Evolutionary conservation across 2,797 vertebrate genomes (phyloP).

Genomic region (Brachyalestes nurse): DNA sequence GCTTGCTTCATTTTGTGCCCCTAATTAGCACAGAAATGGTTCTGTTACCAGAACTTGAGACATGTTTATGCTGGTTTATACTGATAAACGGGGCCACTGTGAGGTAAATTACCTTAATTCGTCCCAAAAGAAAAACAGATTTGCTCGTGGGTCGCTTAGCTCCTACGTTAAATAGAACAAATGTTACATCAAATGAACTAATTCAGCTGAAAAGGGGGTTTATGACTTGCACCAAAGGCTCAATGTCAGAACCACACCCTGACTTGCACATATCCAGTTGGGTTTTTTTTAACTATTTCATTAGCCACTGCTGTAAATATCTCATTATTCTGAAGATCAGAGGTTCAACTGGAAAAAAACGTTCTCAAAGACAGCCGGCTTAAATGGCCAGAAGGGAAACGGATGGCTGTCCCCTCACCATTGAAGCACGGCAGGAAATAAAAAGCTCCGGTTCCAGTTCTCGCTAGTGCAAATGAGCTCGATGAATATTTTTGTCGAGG

Average conservation of each 20-base stretch:
- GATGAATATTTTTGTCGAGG: conserved; percentile 28
- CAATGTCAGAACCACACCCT: not conserved
- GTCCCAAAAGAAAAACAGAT: not conserved
- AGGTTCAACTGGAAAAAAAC: not conserved
- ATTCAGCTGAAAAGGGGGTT: not conserved
- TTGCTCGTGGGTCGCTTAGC: not conserved
- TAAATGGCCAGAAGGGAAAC: not conserved
- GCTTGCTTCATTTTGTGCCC: conserved; percentile 7
- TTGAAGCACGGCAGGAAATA: conserved; percentile 13
- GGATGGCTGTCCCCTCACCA: conserved; percentile 20
- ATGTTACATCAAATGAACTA: conserved; percentile 14
- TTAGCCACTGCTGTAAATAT: not conserved
- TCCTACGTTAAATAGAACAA: conserved; percentile 21
- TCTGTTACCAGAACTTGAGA: conserved; percentile 1
- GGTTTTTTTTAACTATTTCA: not conserved
- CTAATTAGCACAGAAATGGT: conserved; percentile 39
- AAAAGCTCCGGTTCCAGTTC: conserved; percentile 11
- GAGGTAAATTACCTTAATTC: not conserved
- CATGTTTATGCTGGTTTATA: conserved; percentile 24
- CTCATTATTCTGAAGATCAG: conserved; percentile 3
- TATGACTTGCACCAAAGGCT: not conserved
- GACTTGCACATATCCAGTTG: not conserved
- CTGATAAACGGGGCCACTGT: conserved; percentile 21
- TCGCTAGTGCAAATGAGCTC: conserved; percentile 34
- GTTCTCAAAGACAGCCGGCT: not conserved